Evolutionary conservation across 1,140 invertebrate species (phyloP), one percentile per base, ranked within the genome.

Genomic region (Hermetia illucens): DNA sequence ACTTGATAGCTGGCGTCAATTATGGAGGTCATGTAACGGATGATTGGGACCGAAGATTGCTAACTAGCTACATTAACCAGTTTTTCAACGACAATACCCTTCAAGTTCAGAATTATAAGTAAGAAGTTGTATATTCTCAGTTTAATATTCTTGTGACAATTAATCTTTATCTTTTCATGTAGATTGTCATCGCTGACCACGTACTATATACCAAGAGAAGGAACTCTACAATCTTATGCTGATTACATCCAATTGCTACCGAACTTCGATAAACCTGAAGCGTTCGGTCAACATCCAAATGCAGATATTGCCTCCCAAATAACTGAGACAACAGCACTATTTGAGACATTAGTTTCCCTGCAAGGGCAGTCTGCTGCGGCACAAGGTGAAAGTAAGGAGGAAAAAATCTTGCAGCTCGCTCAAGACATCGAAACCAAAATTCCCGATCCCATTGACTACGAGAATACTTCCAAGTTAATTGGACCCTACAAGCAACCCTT

Each of bases 21-120:
- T 93, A 94, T 50, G 89, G 89, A 15, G 89, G 90, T 1, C 89
- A 93, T 61, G 88, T 94, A 37, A 92, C 89, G 3, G 88, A 94
- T 55, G 86, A 93, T 58, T 93, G 87, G 86, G 90, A 93, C 64
- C 72, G 87, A 46, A 63, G 82, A 12, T 67, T 93, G 15, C 48
- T 90, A 13, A 68, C 73, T 38, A 83, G 82, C 2, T 90, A 90
- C 53, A 80, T 87, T 36, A 75, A 80, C 51, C 76, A 84, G 51
- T 83, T 72, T 64, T 87, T 87, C 62, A 76, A 69, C 43, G 78
- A 82, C 10, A 73, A 79, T 24, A 69, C 72, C 1, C 51, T 85
- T 5, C 69, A 62, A 15, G 55, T 61, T 0, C 63, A 73, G 1
- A 76, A 75, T 58, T 86, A 76, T 61, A 41, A 45, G 52, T 51